Percentiles rank a stretch among this genome's conserved stretches.
These are phyloP conservation scores for Athalia rosae DNA, from an alignment of 2,888 invertebrate species.

Conservation along the genomic window DNA sequence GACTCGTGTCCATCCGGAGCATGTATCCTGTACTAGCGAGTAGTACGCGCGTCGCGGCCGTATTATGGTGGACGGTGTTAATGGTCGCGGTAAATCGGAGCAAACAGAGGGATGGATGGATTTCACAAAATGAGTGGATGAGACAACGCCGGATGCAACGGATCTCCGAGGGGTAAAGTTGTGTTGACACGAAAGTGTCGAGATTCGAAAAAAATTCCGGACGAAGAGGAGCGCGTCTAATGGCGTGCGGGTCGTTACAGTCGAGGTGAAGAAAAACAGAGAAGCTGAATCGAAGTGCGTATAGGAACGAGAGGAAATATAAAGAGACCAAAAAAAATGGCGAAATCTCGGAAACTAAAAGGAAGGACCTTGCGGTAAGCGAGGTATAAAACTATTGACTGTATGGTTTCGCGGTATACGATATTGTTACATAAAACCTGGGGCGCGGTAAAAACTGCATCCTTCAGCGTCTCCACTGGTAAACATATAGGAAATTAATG, in stretches of 20 bases:
- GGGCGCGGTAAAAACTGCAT: constrained; percentile 52
- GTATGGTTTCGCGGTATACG: constrained; percentile 31
- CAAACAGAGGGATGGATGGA: no score
- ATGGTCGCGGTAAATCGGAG: no score
- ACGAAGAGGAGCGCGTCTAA: neutral
- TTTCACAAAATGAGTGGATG: no score
- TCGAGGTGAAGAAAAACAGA: neutral
- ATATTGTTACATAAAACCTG: neutral
- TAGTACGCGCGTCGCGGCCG: no score
- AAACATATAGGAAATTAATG: constrained; percentile 61
- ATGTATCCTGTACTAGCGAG: no score
- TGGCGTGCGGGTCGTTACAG: neutral
- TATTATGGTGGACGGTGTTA: no score
- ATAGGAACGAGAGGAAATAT: constrained; percentile 3
- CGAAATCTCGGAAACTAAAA: neutral
- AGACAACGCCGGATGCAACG: no score
- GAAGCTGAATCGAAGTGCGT: neutral
- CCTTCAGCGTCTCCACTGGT: constrained; percentile 36
- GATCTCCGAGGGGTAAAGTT: no score
- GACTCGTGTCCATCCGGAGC: neutral
- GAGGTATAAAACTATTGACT: neutral
- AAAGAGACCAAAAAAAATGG: neutral
- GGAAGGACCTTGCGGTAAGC: neutral
- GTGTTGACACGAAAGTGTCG: no score
- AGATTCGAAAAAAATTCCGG: neutral